Evolutionary conservation across 1,140 invertebrate genomes (phyloP), one percentile per base, ranked within the genome.

Genomic region (Ctenoplectra terminalis): DNA sequence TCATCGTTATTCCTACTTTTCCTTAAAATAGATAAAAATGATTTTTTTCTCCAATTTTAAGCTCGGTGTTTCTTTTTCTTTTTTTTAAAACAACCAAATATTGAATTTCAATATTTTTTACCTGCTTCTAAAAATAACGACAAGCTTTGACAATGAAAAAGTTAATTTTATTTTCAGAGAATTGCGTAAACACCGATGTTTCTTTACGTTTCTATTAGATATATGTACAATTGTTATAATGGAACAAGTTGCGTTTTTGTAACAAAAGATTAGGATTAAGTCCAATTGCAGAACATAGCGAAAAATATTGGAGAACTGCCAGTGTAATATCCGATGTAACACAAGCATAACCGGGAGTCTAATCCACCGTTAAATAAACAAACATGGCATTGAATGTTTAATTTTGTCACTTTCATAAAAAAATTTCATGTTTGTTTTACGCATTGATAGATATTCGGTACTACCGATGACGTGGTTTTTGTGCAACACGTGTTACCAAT

Each of bases 301-400:
- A 26, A 66, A 66, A 76, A 48, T 29, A 29, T 23, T 81, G 79
- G 79, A 50, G 5, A 43, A 26, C 48, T 76, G 79, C 73, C 79
- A 75, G 46, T 46, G 34, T 52, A 67, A 81, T 23, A 50, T 50
- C 20, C 40, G 73, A 76, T n/a, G 63, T 75, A 76, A 67, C 17
- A 37, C 11, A 6, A 40, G n/a, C 8, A 60, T 7, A 37, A 54
- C 26, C 43, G 11, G 0, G 46, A 6, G 13, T 43, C 9, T 9
- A n/a, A 7, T 40, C n/a, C 50, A 67, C 31, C 34, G 52, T 76
- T 76, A 58, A 75, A 66, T 76, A 76, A 48, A 81, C 63, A 67
- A 81, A 76, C 7, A 13, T 31, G 23, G 17, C 31, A 52, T 48
- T 66, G 31, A 20, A 13, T 8, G 2, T 52, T 31, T 8, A 48